Percentiles rank a stretch among this genome's conserved stretches.
Evolutionary conservation across 2,888 invertebrate genomes (phyloP).

Genomic region (Drosophila phalerata): DNA sequence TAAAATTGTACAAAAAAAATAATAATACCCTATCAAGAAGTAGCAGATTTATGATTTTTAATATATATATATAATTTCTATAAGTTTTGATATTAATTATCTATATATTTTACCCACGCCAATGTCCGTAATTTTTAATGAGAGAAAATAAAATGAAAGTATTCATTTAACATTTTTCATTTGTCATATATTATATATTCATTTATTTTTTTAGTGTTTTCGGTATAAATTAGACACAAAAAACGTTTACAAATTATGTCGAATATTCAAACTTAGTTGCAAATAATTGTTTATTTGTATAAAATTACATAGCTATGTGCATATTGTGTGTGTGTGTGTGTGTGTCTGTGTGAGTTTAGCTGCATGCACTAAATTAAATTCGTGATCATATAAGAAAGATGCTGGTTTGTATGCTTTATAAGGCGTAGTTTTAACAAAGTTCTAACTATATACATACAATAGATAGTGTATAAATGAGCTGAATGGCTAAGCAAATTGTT

Average conservation of each 20-base stretch:
- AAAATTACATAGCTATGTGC: slow-evolving; percentile 71
- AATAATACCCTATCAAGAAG: too few relatives aligned
- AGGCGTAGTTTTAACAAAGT: slow-evolving; percentile 43
- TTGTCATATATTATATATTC: slow-evolving; percentile 27
- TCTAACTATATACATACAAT: slow-evolving; percentile 50
- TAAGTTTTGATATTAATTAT: too few relatives aligned
- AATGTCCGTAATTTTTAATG: too few relatives aligned
- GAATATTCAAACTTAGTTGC: slow-evolving; percentile 55
- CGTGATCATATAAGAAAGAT: slow-evolving; percentile 63
- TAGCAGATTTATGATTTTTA: too few relatives aligned
- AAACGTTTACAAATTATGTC: slow-evolving; percentile 65
- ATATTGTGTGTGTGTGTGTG: slow-evolving; percentile 37
- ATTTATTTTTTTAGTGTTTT: slow-evolving; percentile 42
- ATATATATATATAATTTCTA: too few relatives aligned
- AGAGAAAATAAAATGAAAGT: too few relatives aligned
- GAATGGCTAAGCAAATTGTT: slow-evolving; percentile 70
- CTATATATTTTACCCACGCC: too few relatives aligned
- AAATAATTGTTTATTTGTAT: slow-evolving; percentile 58
- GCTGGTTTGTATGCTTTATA: slow-evolving; percentile 36
- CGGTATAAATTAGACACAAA: slow-evolving; percentile 66
- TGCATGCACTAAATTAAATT: slow-evolving; percentile 68
- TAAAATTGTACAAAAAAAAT: too few relatives aligned
- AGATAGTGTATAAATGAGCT: slow-evolving; percentile 33
- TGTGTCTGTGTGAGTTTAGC: slow-evolving; percentile 22
- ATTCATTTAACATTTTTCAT: slow-evolving; percentile 14